Conservation (phyloP, 2,888 invertebrate genomes). For the Lymantria monacha region DNA sequence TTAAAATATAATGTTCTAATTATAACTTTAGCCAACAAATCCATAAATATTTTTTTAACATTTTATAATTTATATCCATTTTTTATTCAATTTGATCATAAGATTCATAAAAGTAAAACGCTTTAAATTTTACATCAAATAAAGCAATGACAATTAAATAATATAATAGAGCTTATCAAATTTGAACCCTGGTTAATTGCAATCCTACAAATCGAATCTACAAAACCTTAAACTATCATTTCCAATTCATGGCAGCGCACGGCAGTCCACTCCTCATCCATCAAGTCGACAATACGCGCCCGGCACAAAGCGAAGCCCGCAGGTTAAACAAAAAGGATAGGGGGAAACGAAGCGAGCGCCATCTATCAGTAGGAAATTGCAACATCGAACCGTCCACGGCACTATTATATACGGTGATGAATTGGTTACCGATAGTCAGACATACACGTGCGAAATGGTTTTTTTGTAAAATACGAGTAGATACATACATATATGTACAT, state of each 20-base stretch:
- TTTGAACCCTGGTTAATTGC: no score
- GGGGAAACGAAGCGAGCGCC: conserved; percentile 9
- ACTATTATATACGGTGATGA: conserved; percentile 17
- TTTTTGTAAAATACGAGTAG: not conserved
- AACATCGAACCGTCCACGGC: conserved; percentile 31
- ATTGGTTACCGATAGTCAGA: conserved; percentile 16
- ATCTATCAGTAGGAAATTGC: conserved; percentile 34
- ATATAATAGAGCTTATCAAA: no score
- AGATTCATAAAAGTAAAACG: no score
- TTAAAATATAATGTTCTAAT: no score
- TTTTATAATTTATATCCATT: no score
- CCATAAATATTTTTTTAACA: no score
- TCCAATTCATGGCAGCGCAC: not conserved
- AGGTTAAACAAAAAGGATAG: conserved; percentile 6
- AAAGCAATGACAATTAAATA: no score
- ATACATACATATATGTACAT: no score
- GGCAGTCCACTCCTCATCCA: not conserved
- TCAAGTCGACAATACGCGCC: conserved; percentile 6
- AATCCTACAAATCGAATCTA: no score
- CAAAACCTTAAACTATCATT: not conserved
- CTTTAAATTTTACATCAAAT: no score
- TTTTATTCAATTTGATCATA: no score
- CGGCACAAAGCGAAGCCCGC: conserved; percentile 3
- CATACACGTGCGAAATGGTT: not conserved
- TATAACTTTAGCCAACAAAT: no score